Percentiles rank a stretch among this genome's conserved stretches.
Conservation (phyloP, 2,888 invertebrate genomes). For the Tenthredo mesomela region DNA sequence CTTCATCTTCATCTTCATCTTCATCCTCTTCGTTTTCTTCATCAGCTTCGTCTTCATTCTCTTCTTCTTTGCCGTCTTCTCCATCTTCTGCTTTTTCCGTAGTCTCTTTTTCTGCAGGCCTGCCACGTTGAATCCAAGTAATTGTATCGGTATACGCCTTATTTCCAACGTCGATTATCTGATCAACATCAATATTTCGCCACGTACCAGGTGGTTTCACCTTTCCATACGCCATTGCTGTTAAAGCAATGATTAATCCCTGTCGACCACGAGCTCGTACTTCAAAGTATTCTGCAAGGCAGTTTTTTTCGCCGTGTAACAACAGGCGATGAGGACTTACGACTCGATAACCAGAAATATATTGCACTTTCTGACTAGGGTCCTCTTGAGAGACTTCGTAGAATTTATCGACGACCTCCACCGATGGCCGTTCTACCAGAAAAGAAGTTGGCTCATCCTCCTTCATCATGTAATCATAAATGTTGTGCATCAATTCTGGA, state of each 20-base stretch:
- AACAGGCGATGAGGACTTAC: constrained; percentile 67
- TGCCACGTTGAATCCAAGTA: constrained; percentile 65
- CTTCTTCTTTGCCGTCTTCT: constrained; percentile 59
- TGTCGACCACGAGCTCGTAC: constrained; percentile 66
- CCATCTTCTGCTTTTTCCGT: constrained; percentile 60
- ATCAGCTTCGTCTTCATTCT: constrained; percentile 55
- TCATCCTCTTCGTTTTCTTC: constrained; percentile 56
- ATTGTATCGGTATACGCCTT: constrained; percentile 63
- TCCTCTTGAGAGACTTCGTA: constrained; percentile 27
- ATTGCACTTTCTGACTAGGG: constrained; percentile 54
- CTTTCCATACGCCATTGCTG: constrained; percentile 66
- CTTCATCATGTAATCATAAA: constrained; percentile 64
- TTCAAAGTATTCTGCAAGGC: constrained; percentile 60
- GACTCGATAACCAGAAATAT: constrained; percentile 63
- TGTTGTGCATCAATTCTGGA: constrained; percentile 68
- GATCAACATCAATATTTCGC: constrained; percentile 69
- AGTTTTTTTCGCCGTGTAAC: constrained; percentile 68
- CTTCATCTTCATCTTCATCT: constrained; percentile 54
- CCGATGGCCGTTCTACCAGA: constrained; percentile 53
- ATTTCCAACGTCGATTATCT: constrained; percentile 65
- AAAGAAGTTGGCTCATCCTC: constrained; percentile 65
- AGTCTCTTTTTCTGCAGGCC: constrained; percentile 57
- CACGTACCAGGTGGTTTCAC: constrained; percentile 65
- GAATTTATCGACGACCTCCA: constrained; percentile 52
- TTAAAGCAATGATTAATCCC: constrained; percentile 67